Percentiles rank a stretch among this genome's conserved stretches.
Evolutionary conservation across 2,888 invertebrate species (phyloP).

Genomic region (Coelinius sp.): DNA sequence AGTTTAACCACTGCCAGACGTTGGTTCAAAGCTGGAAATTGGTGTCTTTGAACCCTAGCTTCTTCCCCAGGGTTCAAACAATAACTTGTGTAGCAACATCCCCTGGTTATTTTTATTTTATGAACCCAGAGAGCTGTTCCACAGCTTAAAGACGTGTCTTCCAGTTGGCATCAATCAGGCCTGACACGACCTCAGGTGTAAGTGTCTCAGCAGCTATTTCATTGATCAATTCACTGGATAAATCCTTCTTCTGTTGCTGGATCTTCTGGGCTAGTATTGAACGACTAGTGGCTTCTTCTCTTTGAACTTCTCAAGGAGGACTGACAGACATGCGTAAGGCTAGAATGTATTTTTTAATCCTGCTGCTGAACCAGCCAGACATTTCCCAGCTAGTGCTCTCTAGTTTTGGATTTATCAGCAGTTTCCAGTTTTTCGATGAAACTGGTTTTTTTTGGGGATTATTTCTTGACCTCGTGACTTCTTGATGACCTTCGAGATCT

Average conservation of each 20-base stretch:
- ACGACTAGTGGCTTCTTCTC: conserved; percentile 96
- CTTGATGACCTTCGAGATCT: no score
- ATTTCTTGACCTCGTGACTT: no score
- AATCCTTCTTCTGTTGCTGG: conserved; percentile 75
- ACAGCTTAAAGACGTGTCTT: conserved; percentile 85
- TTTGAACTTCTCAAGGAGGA: conserved; percentile 95
- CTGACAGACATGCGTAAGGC: conserved; percentile 84
- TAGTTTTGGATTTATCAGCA: conserved; percentile 86
- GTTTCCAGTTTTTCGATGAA: no score
- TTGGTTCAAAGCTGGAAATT: conserved; percentile 90
- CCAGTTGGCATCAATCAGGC: conserved; percentile 87
- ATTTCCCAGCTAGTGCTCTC: conserved; percentile 89
- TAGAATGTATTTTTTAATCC: conserved; percentile 92
- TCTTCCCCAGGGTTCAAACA: conserved; percentile 81
- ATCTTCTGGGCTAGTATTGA: conserved; percentile 55
- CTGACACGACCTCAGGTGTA: conserved; percentile 76
- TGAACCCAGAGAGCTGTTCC: conserved; percentile 78
- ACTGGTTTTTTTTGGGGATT: no score
- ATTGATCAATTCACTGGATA: conserved; percentile 84
- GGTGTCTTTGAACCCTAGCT: conserved; percentile 90
- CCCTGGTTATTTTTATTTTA: conserved; percentile 76
- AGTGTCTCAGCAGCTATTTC: conserved; percentile 80
- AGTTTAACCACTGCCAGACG: conserved; percentile 85
- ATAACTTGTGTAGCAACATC: conserved; percentile 83
- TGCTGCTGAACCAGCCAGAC: conserved; percentile 84